Evolutionary conservation across 2,113 vertebrate genomes (phyloP).

Genomic region (Erinaceus europaeus): DNA sequence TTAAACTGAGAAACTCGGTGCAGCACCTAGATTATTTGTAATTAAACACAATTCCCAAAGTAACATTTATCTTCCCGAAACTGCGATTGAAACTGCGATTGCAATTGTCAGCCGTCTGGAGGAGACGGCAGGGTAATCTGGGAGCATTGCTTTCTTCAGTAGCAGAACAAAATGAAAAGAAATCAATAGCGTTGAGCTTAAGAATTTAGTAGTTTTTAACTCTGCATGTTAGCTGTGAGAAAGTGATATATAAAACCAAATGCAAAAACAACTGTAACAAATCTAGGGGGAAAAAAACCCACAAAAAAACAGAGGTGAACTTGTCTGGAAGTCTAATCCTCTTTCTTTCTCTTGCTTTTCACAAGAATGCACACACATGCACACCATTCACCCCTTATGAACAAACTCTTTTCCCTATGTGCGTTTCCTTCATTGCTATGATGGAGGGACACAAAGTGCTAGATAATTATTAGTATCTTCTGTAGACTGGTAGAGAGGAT

Average conservation of each 20-base stretch:
- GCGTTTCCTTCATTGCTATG: constrained; percentile 63
- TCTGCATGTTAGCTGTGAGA: constrained; percentile 74
- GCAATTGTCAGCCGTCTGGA: constrained; percentile 87
- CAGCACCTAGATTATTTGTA: constrained; percentile 87
- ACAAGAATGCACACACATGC: not conserved
- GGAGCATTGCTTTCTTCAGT: constrained; percentile 79
- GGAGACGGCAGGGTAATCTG: constrained; percentile 83
- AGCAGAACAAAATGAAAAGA: constrained; percentile 85
- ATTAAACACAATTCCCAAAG: constrained; percentile 91
- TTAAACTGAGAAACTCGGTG: constrained; percentile 78
- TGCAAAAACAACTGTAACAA: constrained; percentile 60
- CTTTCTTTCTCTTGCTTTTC: constrained; percentile 2
- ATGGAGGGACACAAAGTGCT: not conserved
- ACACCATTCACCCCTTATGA: constrained; percentile 3
- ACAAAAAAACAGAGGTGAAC: not conserved
- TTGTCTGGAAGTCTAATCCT: constrained; percentile 24
- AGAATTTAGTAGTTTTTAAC: constrained; percentile 87
- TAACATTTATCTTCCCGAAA: constrained; percentile 90
- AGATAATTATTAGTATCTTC: constrained; percentile 53
- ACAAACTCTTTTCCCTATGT: constrained; percentile 30
- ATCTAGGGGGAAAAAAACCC: constrained; percentile 64
- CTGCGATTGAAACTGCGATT: constrained; percentile 85
- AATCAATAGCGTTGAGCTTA: constrained; percentile 88
- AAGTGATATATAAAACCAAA: constrained; percentile 76
- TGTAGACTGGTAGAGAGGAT: constrained; percentile 4